Conservation (phyloP, 53 echinoderm and acorn worm genomes). For the Patiria pectinifera region DNA sequence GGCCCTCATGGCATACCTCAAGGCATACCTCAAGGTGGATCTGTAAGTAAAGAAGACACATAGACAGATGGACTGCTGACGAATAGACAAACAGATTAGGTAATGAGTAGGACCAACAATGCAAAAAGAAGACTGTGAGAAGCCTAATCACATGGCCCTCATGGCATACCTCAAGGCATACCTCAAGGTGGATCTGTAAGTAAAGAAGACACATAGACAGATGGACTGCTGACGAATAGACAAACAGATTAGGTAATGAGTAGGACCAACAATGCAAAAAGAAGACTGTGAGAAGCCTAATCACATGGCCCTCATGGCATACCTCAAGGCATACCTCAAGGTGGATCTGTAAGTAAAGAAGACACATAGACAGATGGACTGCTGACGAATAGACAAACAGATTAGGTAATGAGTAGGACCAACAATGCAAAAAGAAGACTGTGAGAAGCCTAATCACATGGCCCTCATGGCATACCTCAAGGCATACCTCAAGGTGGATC, state of each 20-base stretch:
- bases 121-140: constrained; percentile 86
- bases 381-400: neutral
- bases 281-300: constrained; percentile 88
- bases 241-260: neutral
- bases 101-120: constrained; percentile 72
- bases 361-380: neutral
- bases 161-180: no score
- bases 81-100: no score
- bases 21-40: no score
- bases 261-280: constrained; percentile 81
- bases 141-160: constrained; percentile 80
- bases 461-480: no score
- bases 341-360: constrained; percentile 82
- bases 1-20: no score
- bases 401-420: constrained; percentile 53
- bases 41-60: no score
- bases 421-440: constrained; percentile 72
- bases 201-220: constrained; percentile 3
- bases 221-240: neutral
- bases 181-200: constrained; percentile 90
- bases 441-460: constrained; percentile 48
- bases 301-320: constrained; percentile 94
- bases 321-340: constrained; percentile 83
- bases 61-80: no score
- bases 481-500: constrained; percentile 1